Percentiles rank a stretch among this genome's conserved stretches.
phyloP scores from a whole-genome alignment of 2,888 invertebrate species.

The Papilio protenor region DNA sequence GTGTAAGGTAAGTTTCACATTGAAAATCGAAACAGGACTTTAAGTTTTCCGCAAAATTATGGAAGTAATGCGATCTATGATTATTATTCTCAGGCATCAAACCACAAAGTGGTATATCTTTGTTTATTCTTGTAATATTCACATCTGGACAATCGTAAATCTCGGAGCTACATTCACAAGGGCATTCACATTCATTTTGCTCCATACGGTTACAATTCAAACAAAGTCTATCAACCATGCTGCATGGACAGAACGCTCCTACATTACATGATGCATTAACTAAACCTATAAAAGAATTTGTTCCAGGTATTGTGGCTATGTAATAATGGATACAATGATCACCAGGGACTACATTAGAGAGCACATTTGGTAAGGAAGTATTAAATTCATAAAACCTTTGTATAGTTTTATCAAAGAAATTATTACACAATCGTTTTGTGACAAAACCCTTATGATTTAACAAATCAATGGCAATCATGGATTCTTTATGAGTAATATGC shows the following conservation, averaged over 20 bases:
- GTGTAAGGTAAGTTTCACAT: constrained; percentile 87
- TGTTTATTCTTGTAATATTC: constrained; percentile 63
- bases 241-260: constrained; percentile 96
- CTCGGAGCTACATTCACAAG: constrained; percentile 92
- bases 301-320: constrained; percentile 90
- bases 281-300: constrained; percentile 95
- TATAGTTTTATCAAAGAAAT: constrained; percentile 92
- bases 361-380: constrained; percentile 88
- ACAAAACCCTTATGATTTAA: constrained; percentile 93
- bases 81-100: constrained; percentile 78
- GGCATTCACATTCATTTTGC: constrained; percentile 97
- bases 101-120: constrained; percentile 74
- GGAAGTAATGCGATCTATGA: constrained; percentile 78
- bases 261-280: constrained; percentile 94
- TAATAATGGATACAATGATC: constrained; percentile 95
- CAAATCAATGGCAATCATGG: constrained; percentile 95
- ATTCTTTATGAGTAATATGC: constrained; percentile 96
- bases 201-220: constrained; percentile 97
- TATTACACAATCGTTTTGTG: constrained; percentile 92
- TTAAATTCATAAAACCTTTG: constrained; percentile 94
- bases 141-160: constrained; percentile 70
- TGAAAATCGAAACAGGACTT: constrained; percentile 87
- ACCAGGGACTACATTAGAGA: constrained; percentile 93
- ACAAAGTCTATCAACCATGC: constrained; percentile 93
- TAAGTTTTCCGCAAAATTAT: constrained; percentile 81